Base-by-base conservation (phyloP, 2,113 vertebrate species). In the Hemichromis elongatus region DNA sequence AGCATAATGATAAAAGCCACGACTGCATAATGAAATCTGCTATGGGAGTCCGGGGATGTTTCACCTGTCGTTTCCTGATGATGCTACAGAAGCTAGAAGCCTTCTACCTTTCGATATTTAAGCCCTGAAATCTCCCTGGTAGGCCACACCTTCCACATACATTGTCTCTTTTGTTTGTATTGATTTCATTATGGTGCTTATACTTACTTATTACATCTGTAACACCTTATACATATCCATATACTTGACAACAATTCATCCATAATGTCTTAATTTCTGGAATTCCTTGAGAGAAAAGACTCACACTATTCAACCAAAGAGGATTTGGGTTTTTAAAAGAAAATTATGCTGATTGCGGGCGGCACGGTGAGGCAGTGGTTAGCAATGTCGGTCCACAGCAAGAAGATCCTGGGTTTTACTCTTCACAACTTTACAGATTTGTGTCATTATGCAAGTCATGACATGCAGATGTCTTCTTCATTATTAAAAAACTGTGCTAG, bases 41-140 rank as follows among this genome's bases (percentile, higher is more conserved):
- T n/a, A n/a, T n/a, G n/a, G n/a, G n/a, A n/a, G n/a, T n/a, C n/a
- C 33, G 0, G 28, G 30, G 26, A 30, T 14, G 24, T 9, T 5
- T 14, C 52, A 73, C 52, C 18, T 21, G 54, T 56, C 10, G 37
- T 40, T 8, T 21, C 35, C 19, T 3, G 1, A 24, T 73, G 30
- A 26, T 24, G 14, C 14, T 26, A 37, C 21, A 45, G 24, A 10
- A 30, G 24, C 56, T 18, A 55, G 14, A 37, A 7, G 19, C 11
- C 5, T 16, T 28, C 24, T 45, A 19, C 35, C 57, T 19, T 35
- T 33, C 35, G 35, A 61, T 35, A 61, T 61, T 26, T 55, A 37
- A 19, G 14, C 18, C 24, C 59, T 26, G 30, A 45, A 81, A 35
- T 66, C 19, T 52, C 21, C 13, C 33, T 54, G 45, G 63, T 18